Conservation (phyloP, 2,797 vertebrate genomes). For the Siniperca obscura region DNA sequence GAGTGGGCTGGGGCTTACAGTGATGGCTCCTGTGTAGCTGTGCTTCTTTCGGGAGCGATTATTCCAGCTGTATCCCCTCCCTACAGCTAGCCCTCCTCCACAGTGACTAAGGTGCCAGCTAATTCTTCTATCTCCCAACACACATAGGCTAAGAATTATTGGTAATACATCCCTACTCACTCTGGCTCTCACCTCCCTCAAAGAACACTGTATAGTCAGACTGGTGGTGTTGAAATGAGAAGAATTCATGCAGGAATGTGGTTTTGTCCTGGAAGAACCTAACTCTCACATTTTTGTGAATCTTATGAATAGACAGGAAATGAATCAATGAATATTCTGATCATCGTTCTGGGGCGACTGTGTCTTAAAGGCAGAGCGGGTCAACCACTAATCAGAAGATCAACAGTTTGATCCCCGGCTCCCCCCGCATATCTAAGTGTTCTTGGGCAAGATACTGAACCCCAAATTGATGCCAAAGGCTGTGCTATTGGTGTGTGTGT, state of each 20-base stretch:
- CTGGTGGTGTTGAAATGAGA: neutral
- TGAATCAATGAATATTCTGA: neutral
- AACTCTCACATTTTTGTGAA: neutral
- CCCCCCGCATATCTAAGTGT: no score
- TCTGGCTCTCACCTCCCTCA: conserved; percentile 26
- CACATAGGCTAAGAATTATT: conserved; percentile 55
- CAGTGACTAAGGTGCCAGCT: conserved; percentile 67
- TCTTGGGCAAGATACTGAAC: no score
- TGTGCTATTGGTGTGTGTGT: no score
- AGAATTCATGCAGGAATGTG: neutral
- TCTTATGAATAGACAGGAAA: neutral
- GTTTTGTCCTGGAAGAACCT: neutral
- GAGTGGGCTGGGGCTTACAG: conserved; percentile 70
- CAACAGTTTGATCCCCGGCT: no score
- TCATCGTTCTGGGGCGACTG: no score
- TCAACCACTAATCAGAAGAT: no score
- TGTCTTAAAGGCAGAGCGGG: no score
- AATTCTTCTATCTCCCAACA: conserved; percentile 65
- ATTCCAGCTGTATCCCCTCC: conserved; percentile 74
- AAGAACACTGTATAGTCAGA: conserved; percentile 30
- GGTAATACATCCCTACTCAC: conserved; percentile 48
- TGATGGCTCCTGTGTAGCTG: conserved; percentile 68
- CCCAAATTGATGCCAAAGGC: no score
- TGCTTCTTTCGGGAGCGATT: conserved; percentile 72
- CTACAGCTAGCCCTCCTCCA: conserved; percentile 65